Evolutionary conservation across 35 echinoderm and acorn worm species (phyloP).

Genomic region (Lytechinus variegatus): DNA sequence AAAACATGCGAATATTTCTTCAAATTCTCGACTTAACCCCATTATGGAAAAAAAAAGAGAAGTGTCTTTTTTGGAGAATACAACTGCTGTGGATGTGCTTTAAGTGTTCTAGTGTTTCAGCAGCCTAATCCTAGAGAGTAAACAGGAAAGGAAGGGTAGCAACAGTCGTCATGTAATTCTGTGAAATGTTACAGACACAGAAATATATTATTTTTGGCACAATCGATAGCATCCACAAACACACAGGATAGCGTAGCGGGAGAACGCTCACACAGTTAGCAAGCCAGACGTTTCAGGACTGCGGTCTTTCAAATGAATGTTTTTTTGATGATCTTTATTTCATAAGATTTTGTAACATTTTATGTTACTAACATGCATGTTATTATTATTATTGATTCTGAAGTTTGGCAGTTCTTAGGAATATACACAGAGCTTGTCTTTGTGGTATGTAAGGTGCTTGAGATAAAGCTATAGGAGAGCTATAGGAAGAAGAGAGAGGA

Average conservation of each 20-base stretch:
- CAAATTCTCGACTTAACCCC: not conserved
- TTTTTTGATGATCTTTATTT: not conserved
- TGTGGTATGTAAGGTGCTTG: not conserved
- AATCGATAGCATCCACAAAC: not conserved
- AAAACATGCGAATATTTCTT: not conserved
- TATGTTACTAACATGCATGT: not conserved
- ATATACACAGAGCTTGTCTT: not conserved
- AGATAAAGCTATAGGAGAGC: not conserved
- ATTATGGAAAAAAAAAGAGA: not conserved
- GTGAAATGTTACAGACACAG: conserved; percentile 6
- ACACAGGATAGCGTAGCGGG: not conserved
- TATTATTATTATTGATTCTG: not conserved
- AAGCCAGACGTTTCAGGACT: not conserved
- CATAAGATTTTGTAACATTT: not conserved
- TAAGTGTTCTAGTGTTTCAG: conserved; percentile 14
- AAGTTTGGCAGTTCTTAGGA: not conserved
- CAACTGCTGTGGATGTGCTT: not conserved
- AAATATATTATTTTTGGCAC: conserved; percentile 7
- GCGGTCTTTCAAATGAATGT: not conserved
- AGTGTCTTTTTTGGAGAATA: not conserved
- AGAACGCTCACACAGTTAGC: not conserved
- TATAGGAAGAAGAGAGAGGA: not conserved
- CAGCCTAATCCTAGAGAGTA: not conserved
- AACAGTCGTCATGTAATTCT: conserved; percentile 21
- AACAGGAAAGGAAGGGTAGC: conserved; percentile 9